Conservation (phyloP, 2,888 invertebrate genomes). For the Drosophila seclusa region DNA sequence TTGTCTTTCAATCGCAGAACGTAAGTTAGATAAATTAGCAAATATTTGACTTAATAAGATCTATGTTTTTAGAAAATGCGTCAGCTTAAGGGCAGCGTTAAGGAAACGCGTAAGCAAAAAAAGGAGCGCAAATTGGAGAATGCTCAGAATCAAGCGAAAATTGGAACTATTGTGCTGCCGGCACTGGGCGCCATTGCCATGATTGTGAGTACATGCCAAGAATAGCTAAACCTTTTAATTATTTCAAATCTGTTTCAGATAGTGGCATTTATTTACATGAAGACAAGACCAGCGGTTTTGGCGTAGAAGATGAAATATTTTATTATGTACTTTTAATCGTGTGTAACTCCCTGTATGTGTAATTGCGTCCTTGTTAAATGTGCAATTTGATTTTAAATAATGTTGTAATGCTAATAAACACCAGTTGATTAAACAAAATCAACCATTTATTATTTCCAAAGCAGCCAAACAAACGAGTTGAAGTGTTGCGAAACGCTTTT, state of each 20-base stretch:
- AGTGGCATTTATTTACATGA: conserved; percentile 89
- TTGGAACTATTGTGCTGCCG: conserved; percentile 92
- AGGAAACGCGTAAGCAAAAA: conserved; percentile 93
- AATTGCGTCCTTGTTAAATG: conserved; percentile 33
- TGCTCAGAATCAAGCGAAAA: conserved; percentile 90
- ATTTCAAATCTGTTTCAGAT: conserved; percentile 24
- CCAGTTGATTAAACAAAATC: conserved; percentile 15
- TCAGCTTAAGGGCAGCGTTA: conserved; percentile 91
- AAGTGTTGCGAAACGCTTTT: conserved; percentile 30
- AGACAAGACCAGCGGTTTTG: conserved; percentile 88
- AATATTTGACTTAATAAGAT: not conserved
- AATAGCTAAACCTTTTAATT: not conserved
- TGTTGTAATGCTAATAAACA: conserved; percentile 27
- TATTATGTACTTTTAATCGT: conserved; percentile 18
- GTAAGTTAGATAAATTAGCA: conserved; percentile 14
- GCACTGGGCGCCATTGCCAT: conserved; percentile 88
- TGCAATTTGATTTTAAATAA: conserved; percentile 48
- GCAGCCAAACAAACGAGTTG: not conserved
- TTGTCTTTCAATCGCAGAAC: not conserved
- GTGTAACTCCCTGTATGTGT: conserved; percentile 8
- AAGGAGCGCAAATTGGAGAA: conserved; percentile 94
- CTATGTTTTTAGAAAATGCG: conserved; percentile 87
- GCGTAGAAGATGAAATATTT: conserved; percentile 45
- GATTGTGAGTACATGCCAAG: conserved; percentile 85
- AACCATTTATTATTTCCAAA: not conserved